phyloP scores from a whole-genome alignment of 2,888 invertebrate species.

The Cerastis rubricosa region DNA sequence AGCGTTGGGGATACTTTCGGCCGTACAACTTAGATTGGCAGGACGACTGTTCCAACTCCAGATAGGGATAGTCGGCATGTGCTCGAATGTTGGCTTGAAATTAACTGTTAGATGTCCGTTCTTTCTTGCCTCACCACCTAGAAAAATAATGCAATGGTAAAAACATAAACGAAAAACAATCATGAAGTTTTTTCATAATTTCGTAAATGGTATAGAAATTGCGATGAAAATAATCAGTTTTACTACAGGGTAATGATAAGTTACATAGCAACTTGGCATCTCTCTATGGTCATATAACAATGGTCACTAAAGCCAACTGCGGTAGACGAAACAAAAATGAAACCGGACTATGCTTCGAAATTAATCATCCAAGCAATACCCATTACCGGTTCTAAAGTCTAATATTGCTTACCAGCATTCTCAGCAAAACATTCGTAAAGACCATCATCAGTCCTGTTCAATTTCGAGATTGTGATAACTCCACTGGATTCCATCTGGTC shows the following conservation, averaged over 20 bases:
- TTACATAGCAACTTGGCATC: background rate
- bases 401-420: constrained; percentile 91
- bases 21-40: constrained; percentile 96
- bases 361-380: background rate
- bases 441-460: constrained; percentile 95
- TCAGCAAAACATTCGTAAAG: constrained; percentile 96
- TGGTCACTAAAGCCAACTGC: background rate
- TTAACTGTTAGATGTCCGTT: constrained; percentile 96
- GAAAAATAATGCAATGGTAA: background rate
- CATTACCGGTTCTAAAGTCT: background rate
- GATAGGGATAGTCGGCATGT: constrained; percentile 93
- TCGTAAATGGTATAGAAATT: background rate
- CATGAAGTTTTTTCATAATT: background rate
- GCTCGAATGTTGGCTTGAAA: constrained; percentile 95
- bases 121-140: constrained; percentile 93
- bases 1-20: constrained; percentile 97
- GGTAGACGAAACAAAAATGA: background rate
- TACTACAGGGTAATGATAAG: background rate
- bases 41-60: constrained; percentile 96
- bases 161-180: background rate
- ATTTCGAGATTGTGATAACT: constrained; percentile 92
- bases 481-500: constrained; percentile 91
- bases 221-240: background rate
- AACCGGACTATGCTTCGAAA: background rate
- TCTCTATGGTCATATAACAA: background rate